Percentiles rank a stretch among this genome's conserved stretches.
Conservation (phyloP, 2,113 vertebrate species). For the Gavia stellata region DNA sequence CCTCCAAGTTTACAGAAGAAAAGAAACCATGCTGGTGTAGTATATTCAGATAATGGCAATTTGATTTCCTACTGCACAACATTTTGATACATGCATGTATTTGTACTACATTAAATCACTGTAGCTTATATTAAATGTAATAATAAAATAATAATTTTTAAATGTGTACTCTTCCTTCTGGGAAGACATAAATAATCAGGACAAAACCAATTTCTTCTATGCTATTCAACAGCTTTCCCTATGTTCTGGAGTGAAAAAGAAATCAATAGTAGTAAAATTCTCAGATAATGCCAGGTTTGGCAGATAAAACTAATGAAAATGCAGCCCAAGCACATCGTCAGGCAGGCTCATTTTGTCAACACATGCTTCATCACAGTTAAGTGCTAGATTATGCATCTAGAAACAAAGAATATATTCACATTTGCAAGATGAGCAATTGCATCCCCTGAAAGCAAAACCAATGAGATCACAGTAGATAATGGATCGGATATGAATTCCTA, state of each 20-base stretch:
- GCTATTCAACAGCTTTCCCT: not conserved
- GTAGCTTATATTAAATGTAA: not conserved
- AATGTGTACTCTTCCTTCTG: not conserved
- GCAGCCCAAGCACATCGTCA: not conserved
- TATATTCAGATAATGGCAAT: not conserved
- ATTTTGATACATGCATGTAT: not conserved
- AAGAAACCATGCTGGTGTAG: not conserved
- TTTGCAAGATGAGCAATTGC: constrained; percentile 1
- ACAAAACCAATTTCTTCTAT: not conserved
- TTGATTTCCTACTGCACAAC: not conserved
- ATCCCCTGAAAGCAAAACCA: not conserved
- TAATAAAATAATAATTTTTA: not conserved
- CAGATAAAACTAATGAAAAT: constrained; percentile 29
- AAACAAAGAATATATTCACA: constrained; percentile 21
- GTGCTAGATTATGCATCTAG: constrained; percentile 1
- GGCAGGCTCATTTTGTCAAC: constrained; percentile 3
- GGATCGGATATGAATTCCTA: not conserved
- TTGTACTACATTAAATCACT: not conserved
- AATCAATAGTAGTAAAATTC: constrained; percentile 33
- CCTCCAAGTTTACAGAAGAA: not conserved
- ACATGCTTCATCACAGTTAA: constrained; percentile 37
- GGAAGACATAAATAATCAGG: not conserved
- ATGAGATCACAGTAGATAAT: not conserved
- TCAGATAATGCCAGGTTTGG: constrained; percentile 14
- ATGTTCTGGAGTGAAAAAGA: not conserved